These are phyloP conservation scores for Eupithecia pulchellata DNA, from an alignment of 2,888 invertebrate genomes.

Conservation along the genomic window DNA sequence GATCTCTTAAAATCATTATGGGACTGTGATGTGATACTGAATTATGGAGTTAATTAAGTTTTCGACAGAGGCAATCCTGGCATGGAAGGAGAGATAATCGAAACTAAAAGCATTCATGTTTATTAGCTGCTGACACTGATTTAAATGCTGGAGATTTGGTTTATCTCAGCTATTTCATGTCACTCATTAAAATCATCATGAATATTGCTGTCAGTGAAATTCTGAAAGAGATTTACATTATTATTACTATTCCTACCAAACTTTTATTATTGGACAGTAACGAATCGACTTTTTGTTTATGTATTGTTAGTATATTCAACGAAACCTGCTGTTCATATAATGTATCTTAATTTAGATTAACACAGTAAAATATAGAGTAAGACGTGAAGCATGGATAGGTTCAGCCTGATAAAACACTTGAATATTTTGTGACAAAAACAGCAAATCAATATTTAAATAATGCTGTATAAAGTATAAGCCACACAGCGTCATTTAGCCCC, in stretches of 20 bases:
- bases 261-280: neutral
- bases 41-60: conserved; percentile 25
- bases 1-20: conserved; percentile 28
- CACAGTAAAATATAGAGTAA: too few species aligned
- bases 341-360: too few species aligned
- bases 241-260: too few species aligned
- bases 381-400: too few species aligned
- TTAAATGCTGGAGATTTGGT: neutral
- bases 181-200: neutral
- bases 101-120: conserved; percentile 21
- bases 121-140: conserved; percentile 10
- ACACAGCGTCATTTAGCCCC: too few species aligned
- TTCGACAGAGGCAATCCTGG: conserved; percentile 5
- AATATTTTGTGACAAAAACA: too few species aligned
- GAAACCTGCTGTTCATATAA: too few species aligned
- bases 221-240: neutral
- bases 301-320: too few species aligned
- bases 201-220: neutral
- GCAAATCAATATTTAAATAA: too few species aligned
- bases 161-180: neutral
- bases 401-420: too few species aligned
- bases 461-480: too few species aligned
- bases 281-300: neutral
- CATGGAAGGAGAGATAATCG: conserved; percentile 17
- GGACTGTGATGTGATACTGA: conserved; percentile 16